Evolutionary conservation across 2,888 invertebrate genomes (phyloP).

Genomic region (Harpalus rufipes): DNA sequence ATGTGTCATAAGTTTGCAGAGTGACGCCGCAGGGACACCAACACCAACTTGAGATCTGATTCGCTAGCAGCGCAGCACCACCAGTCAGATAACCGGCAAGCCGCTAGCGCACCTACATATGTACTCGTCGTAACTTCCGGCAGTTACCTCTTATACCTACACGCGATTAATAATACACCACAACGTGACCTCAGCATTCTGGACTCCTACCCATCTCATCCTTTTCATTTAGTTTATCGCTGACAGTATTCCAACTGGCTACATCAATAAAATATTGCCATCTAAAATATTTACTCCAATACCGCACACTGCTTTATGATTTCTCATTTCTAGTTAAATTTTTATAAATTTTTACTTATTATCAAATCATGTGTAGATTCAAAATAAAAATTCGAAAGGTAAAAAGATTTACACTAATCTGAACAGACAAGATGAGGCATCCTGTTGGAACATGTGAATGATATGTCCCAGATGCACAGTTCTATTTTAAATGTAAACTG

Average conservation of each 20-base stretch:
- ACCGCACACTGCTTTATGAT: conserved; percentile 1
- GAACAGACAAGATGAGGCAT: conserved; percentile 9
- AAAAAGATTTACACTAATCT: conserved; percentile 13
- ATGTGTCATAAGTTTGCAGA: conserved; percentile 69
- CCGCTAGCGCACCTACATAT: conserved; percentile 58
- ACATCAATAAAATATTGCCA: conserved; percentile 45
- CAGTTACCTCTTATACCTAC: conserved; percentile 53
- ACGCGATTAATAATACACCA: conserved; percentile 61
- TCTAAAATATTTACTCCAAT: conserved; percentile 24
- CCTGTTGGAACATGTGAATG: conserved; percentile 36
- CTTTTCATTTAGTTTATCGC: conserved; percentile 65
- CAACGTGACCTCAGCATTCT: conserved; percentile 19
- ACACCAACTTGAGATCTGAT: conserved; percentile 6
- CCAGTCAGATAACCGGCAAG: background rate
- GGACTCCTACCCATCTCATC: conserved; percentile 40
- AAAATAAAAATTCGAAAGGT: background rate
- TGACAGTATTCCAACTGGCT: conserved; percentile 27
- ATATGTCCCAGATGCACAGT: conserved; percentile 59
- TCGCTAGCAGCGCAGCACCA: background rate
- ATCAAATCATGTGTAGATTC: background rate
- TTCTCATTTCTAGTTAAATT: conserved; percentile 20
- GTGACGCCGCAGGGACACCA: conserved; percentile 59
- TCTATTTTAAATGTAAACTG: conserved; percentile 61
- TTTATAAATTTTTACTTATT: background rate
- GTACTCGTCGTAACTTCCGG: conserved; percentile 56